Percentiles rank a stretch among this genome's conserved stretches.
Conservation (phyloP, 2,113 vertebrate species). For the Chaetodon trifascialis region DNA sequence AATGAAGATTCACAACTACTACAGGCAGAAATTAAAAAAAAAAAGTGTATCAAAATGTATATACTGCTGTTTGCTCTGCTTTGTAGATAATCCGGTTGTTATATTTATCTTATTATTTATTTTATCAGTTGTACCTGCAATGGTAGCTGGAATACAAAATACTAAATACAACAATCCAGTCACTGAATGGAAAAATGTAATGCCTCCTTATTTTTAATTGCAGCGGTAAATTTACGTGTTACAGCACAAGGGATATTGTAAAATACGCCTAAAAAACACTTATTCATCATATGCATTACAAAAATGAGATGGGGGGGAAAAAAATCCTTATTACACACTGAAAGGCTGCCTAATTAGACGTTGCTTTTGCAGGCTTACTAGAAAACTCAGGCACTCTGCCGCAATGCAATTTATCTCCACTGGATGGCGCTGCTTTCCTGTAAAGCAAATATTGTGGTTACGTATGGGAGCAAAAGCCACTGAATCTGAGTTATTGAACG, state of each 20-base stretch:
- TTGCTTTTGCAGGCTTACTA: too few relatives aligned
- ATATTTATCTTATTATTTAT: background rate
- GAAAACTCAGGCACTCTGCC: background rate
- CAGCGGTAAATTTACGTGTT: too few relatives aligned
- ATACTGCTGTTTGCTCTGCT: background rate
- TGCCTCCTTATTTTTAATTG: too few relatives aligned
- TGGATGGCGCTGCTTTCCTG: conserved; percentile 40
- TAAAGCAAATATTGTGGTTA: background rate
- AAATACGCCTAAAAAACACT: too few relatives aligned
- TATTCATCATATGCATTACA: background rate
- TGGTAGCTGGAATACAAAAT: background rate
- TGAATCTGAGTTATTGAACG: conserved; percentile 42
- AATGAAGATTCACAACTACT: background rate
- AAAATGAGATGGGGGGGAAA: background rate
- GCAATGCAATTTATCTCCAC: conserved; percentile 14
- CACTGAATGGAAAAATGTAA: background rate
- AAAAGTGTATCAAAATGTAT: too few relatives aligned
- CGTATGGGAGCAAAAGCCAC: background rate
- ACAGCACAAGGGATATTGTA: too few relatives aligned
- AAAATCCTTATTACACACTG: too few relatives aligned
- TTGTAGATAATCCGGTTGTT: too few relatives aligned
- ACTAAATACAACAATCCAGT: background rate
- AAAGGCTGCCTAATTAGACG: too few relatives aligned
- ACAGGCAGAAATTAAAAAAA: background rate
- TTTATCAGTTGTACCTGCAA: background rate